Evolutionary conservation across 30 jellyfish, hydroid and myxozoan genomes (phyloP).

Genomic region (Aurelia sp.): DNA sequence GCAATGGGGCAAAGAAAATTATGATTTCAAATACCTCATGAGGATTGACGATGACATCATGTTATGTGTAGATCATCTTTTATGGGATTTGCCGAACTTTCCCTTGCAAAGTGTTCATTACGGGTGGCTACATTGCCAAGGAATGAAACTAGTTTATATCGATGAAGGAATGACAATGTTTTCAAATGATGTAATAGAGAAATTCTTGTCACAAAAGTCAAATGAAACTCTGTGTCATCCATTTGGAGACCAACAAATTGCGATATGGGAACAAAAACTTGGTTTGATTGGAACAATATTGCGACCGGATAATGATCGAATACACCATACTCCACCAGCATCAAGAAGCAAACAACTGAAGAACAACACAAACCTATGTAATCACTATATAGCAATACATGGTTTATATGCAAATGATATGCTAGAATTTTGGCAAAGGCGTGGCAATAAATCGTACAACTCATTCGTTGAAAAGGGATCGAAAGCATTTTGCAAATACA

Average conservation of each 20-base stretch:
- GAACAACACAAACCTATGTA: conserved; percentile 19
- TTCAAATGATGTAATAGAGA: conserved; percentile 41
- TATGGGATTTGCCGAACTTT: conserved; percentile 63
- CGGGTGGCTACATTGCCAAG: conserved; percentile 83
- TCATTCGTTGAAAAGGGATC: conserved; percentile 8
- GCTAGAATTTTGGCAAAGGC: conserved; percentile 62
- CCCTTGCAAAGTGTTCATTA: conserved; percentile 38
- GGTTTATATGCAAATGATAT: conserved; percentile 58
- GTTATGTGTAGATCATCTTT: conserved; percentile 70
- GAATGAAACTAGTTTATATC: conserved; percentile 36
- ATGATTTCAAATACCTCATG: conserved; percentile 26
- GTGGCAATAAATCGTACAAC: conserved; percentile 56
- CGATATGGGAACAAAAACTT: conserved; percentile 63
- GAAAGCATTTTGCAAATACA: conserved; percentile 12
- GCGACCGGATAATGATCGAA: conserved; percentile 52
- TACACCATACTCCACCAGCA: conserved; percentile 81
- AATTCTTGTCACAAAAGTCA: conserved; percentile 59
- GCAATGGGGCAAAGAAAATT: conserved; percentile 66
- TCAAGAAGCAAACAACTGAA: conserved; percentile 27
- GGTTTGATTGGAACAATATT: conserved; percentile 14
- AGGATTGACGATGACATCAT: conserved; percentile 73
- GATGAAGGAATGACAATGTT: conserved; percentile 73
- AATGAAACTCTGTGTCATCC: conserved; percentile 64
- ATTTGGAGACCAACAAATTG: conserved; percentile 76
- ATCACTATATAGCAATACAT: conserved; percentile 68